Evolutionary conservation across 1,140 invertebrate species (phyloP), one percentile per base, ranked within the genome.

Genomic region (Micrasema minimum): DNA sequence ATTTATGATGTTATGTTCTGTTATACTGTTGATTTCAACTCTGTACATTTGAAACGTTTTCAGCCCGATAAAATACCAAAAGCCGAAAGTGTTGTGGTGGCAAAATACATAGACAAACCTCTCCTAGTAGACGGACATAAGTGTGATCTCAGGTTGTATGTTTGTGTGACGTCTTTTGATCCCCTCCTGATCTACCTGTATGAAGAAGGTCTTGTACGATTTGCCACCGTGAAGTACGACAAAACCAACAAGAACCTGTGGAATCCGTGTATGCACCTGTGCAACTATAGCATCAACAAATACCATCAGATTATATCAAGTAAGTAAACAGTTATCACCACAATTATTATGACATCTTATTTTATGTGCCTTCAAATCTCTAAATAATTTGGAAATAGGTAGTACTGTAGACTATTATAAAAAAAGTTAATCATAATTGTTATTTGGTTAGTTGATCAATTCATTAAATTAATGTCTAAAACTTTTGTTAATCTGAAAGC

Each of bases 101-200:
- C 93, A 18, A 95, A 95, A 80, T 99, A 99, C 81, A 92, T 99
- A 72, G 90, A 92, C 75, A 95, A 96, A 80, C 96, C 97, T 6
- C 84, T 98, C n/a, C 86, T 98, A 57, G 94, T 99, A 48, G 95
- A 97, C 76, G 96, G 95, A 1, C 95, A 96, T 81, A 99, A 99
- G 82, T 99, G 96, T 77, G 94, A 96, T 83, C 82, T 96, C 23
- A 86, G 94, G 35, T 83, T 96, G 2, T 96, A 96, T 78, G 93
- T 95, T 35, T 89, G 90, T 65, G 92, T 96, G 1, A 94, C 93
- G 14, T 93, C 90, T 61, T 93, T 93, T 75, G 91, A 93, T 84
- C 94, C 94, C 0, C 82, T 96, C 0, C 83, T 94, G 41, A 90
- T 95, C 73, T 96, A 96, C 79, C 83, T 95, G 22, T 96, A 95